Evolutionary conservation across 2,888 invertebrate genomes (phyloP).

Genomic region (Athalia circularis): DNA sequence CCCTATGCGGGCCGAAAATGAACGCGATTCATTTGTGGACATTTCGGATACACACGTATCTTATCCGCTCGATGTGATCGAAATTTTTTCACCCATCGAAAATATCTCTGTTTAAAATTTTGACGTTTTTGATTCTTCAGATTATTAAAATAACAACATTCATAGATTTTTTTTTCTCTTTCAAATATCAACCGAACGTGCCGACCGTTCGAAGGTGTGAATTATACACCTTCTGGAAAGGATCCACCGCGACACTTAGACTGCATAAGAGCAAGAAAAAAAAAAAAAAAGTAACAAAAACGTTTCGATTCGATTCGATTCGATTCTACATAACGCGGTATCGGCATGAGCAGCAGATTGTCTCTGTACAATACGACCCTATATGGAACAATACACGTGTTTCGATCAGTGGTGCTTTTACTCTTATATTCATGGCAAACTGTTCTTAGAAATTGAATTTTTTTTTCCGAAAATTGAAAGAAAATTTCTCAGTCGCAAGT

Average conservation of each 20-base stretch:
- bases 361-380: conserved; percentile 56
- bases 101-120: neutral
- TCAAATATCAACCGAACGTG: too few species aligned
- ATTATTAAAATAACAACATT: too few species aligned
- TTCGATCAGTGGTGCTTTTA: conserved; percentile 63
- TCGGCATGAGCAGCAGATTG: conserved; percentile 22
- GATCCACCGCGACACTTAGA: too few species aligned
- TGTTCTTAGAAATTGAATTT: neutral
- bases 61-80: neutral
- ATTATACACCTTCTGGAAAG: too few species aligned
- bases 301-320: neutral
- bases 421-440: neutral
- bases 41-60: neutral
- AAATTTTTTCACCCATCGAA: neutral
- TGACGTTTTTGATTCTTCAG: too few species aligned
- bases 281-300: too few species aligned
- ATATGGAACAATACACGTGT: conserved; percentile 66
- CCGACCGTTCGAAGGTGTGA: too few species aligned
- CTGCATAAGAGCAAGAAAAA: too few species aligned
- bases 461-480: neutral
- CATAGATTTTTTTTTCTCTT: too few species aligned
- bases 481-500: too few species aligned
- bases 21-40: neutral
- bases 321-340: conserved; percentile 18
- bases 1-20: conserved; percentile 24